Percentiles rank a stretch among this genome's conserved stretches.
Evolutionary conservation across 2,797 vertebrate genomes (phyloP).

Genomic region (Somateria mollissima): DNA sequence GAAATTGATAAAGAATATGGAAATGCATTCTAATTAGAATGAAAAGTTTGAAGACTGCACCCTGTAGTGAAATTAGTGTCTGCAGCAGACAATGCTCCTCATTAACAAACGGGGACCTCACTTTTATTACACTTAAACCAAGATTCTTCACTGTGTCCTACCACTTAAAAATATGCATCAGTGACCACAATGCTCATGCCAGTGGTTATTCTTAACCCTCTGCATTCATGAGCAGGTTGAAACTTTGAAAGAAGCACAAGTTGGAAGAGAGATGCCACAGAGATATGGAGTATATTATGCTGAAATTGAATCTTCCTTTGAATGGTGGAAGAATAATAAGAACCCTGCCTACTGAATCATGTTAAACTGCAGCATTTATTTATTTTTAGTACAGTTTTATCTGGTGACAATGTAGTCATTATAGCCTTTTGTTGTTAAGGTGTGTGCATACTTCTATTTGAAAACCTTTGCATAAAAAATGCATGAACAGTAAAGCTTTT

Average conservation of each 20-base stretch:
- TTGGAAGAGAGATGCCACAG: neutral
- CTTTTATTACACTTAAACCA: constrained; percentile 66
- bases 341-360: constrained; percentile 45
- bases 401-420: constrained; percentile 51
- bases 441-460: constrained; percentile 15
- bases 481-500: neutral
- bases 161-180: constrained; percentile 64
- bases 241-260: neutral
- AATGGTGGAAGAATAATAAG: constrained; percentile 48
- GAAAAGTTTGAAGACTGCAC: constrained; percentile 65
- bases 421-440: constrained; percentile 40
- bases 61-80: constrained; percentile 72
- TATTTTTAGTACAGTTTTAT: constrained; percentile 61
- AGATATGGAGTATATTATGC: neutral
- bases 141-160: constrained; percentile 41
- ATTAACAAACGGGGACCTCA: constrained; percentile 70
- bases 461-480: constrained; percentile 24
- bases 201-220: constrained; percentile 4
- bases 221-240: neutral
- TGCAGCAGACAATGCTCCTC: constrained; percentile 64
- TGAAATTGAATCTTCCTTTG: constrained; percentile 2
- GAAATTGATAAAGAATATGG: constrained; percentile 71
- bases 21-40: constrained; percentile 76
- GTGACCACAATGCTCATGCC: constrained; percentile 29
- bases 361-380: constrained; percentile 58